These are phyloP conservation scores for Chaetops frenatus DNA, from an alignment of 2,113 vertebrate species.

Conservation along the genomic window DNA sequence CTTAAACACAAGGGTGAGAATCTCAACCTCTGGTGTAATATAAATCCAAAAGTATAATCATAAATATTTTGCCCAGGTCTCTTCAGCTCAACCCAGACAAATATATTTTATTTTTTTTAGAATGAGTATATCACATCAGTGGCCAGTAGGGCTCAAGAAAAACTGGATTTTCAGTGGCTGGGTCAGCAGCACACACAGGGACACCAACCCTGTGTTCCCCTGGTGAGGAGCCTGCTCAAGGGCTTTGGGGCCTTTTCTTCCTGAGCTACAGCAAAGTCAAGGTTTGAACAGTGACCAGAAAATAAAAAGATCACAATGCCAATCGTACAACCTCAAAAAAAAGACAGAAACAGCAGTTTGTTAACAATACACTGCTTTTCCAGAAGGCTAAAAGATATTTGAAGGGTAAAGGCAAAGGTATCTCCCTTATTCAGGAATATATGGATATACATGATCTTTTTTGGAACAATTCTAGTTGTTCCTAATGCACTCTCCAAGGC, in stretches of 20 bases:
- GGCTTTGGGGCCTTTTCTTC: not conserved
- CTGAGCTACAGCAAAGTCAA: not conserved
- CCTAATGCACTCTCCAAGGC: not conserved
- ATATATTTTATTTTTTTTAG: not conserved
- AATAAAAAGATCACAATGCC: not conserved
- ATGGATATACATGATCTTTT: accelerated
- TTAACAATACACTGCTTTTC: not conserved
- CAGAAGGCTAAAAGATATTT: not conserved
- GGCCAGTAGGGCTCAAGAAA: not conserved
- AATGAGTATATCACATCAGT: not conserved
- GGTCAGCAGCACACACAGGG: not conserved
- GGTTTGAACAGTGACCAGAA: not conserved
- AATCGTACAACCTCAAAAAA: not conserved
- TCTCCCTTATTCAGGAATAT: not conserved
- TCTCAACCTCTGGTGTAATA: not conserved
- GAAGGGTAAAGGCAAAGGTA: not conserved
- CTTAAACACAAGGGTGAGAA: not conserved
- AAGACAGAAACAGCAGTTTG: not conserved
- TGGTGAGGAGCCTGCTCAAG: not conserved
- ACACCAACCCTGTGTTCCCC: not conserved
- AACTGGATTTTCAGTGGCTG: not conserved
- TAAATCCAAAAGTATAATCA: not conserved
- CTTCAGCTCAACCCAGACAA: not conserved
- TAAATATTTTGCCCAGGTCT: not conserved
- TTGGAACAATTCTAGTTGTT: not conserved